phyloP scores from a whole-genome alignment of 1,140 invertebrate species.

The Sycobia sp. region DNA sequence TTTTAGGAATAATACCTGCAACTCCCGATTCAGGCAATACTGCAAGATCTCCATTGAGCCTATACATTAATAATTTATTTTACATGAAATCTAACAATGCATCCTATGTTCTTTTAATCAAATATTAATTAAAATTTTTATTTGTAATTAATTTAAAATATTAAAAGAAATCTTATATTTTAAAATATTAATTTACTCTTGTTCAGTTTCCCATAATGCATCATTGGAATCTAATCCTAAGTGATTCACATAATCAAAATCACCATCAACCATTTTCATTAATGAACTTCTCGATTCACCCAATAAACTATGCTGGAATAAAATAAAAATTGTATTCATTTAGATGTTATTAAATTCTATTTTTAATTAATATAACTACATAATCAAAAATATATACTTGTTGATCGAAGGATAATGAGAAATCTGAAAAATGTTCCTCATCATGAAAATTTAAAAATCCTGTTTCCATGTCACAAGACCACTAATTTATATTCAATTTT shows the following conservation, averaged over 20 bases:
- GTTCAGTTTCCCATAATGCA: constrained; percentile 46
- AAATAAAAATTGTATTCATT: not conserved
- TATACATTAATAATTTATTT: constrained; percentile 29
- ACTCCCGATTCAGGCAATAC: constrained; percentile 45
- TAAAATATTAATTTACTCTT: constrained; percentile 41
- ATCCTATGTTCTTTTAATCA: not conserved
- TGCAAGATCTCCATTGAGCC: constrained; percentile 46
- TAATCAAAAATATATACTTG: constrained; percentile 26
- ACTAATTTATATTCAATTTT: constrained; percentile 15
- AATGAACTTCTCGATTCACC: constrained; percentile 44
- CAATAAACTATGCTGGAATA: constrained; percentile 40
- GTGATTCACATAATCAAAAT: constrained; percentile 48
- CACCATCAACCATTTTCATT: constrained; percentile 43
- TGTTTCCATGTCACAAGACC: constrained; percentile 49
- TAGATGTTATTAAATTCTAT: not conserved
- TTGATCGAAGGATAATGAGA: constrained; percentile 48
- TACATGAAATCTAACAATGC: constrained; percentile 1
- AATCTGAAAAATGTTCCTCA: constrained; percentile 52
- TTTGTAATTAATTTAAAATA: no score
- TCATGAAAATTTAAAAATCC: constrained; percentile 53
- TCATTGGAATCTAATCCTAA: constrained; percentile 38
- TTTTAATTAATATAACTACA: not conserved
- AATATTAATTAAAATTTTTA: not conserved
- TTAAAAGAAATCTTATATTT: no score
- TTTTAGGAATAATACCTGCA: constrained; percentile 43